These are phyloP conservation scores for Ormyrus thymus DNA, from an alignment of 2,888 invertebrate species.

Conservation along the genomic window DNA sequence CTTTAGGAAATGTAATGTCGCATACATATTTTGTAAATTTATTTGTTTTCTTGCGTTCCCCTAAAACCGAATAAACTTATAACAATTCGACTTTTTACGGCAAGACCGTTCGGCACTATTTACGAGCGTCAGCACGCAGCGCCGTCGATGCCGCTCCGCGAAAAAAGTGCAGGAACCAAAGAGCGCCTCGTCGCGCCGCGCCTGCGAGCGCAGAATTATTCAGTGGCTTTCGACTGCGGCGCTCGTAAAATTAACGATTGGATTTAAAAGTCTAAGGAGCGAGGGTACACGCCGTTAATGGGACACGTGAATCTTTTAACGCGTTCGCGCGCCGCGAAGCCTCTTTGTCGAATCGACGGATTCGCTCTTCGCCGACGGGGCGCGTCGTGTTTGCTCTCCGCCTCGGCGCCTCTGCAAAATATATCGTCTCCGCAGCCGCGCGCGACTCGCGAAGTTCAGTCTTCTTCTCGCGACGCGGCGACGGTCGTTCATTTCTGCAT, in stretches of 20 bases:
- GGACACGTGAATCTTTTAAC: slow-evolving; percentile 1
- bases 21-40: too few species aligned
- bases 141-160: too few species aligned
- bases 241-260: slow-evolving; percentile 32
- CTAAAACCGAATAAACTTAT: too few species aligned
- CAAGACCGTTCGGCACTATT: too few species aligned
- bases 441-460: too few species aligned
- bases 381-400: neutral
- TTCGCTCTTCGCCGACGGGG: neutral
- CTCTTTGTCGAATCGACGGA: slow-evolving; percentile 2
- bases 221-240: neutral
- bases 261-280: slow-evolving; percentile 26
- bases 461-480: too few species aligned
- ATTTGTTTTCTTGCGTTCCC: too few species aligned
- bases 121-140: too few species aligned
- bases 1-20: too few species aligned
- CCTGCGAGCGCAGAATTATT: neutral
- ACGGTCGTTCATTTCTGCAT: too few species aligned
- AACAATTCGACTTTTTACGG: too few species aligned
- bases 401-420: neutral
- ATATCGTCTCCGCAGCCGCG: neutral
- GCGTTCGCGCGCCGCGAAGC: neutral
- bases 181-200: neutral
- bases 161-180: too few species aligned
- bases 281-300: neutral